These are phyloP conservation scores for Hemithea aestivaria DNA, from an alignment of 2,888 invertebrate genomes.

Conservation along the genomic window DNA sequence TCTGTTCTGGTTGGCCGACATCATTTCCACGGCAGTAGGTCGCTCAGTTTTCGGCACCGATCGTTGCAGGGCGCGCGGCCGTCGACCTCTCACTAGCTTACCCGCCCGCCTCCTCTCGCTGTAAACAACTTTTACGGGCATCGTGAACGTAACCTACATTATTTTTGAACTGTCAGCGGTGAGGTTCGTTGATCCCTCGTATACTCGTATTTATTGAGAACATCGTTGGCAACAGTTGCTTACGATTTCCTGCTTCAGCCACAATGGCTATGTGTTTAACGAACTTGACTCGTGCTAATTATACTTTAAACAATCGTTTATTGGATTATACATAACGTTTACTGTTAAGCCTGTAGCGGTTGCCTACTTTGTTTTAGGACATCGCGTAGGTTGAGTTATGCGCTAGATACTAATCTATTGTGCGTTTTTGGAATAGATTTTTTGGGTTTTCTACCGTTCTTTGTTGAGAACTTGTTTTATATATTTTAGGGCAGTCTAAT, in stretches of 20 bases:
- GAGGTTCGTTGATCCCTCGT: slow-evolving; percentile 70
- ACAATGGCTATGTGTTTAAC: slow-evolving; percentile 39
- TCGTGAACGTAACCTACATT: slow-evolving; percentile 78
- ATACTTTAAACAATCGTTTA: slow-evolving; percentile 25
- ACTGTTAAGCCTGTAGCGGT: slow-evolving; percentile 23
- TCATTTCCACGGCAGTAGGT: slow-evolving; percentile 68
- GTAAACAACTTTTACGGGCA: slow-evolving; percentile 77
- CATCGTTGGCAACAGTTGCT: slow-evolving; percentile 49
- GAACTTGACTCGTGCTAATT: slow-evolving; percentile 42
- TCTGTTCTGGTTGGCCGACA: slow-evolving; percentile 53
- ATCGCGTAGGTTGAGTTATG: slow-evolving; percentile 20
- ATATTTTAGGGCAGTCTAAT: too few relatives aligned
- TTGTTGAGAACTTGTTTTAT: too few relatives aligned
- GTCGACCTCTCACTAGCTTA: slow-evolving; percentile 56
- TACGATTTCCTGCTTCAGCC: slow-evolving; percentile 58
- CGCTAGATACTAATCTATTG: too few relatives aligned
- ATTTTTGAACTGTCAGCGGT: slow-evolving; percentile 77
- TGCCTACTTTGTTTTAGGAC: slow-evolving; percentile 14
- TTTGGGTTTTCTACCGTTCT: too few relatives aligned
- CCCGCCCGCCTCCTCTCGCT: slow-evolving; percentile 50
- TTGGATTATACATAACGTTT: slow-evolving; percentile 26
- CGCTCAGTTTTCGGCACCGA: slow-evolving; percentile 74
- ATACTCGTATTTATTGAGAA: slow-evolving; percentile 64
- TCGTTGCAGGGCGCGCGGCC: slow-evolving; percentile 62
- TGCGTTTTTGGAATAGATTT: too few relatives aligned